Evolutionary conservation across 2,113 vertebrate genomes (phyloP).

Genomic region (Apeltes quadracus): DNA sequence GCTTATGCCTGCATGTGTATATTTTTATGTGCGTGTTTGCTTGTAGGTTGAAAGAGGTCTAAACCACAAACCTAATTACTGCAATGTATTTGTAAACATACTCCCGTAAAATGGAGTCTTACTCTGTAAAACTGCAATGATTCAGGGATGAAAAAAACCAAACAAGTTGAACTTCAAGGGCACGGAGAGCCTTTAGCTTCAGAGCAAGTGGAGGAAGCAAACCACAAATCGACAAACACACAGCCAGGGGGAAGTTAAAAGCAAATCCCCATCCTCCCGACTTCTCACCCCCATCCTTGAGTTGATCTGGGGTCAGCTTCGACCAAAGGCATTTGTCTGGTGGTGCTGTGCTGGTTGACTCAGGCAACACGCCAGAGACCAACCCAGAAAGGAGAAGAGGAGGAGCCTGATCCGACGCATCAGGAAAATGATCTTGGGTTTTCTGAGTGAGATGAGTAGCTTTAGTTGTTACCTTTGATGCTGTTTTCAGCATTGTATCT

Average conservation of each 20-base stretch:
- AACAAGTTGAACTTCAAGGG: constrained; percentile 21
- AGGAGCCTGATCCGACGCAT: neutral
- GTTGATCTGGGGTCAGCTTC: neutral
- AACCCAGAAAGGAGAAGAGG: neutral
- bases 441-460: too few species aligned
- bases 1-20: neutral
- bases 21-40: neutral
- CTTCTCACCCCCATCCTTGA: constrained; percentile 13
- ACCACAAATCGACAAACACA: constrained; percentile 8
- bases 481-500: neutral
- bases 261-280: constrained; percentile 8
- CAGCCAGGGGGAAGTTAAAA: constrained; percentile 4
- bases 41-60: constrained; percentile 14
- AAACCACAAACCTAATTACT: constrained; percentile 7
- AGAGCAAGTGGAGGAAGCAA: constrained; percentile 4
- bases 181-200: constrained; percentile 9
- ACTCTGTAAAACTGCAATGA: constrained; percentile 2
- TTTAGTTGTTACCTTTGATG: neutral
- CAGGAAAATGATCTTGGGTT: too few species aligned
- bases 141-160: constrained; percentile 8
- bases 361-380: neutral
- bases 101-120: neutral
- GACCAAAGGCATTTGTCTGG: neutral
- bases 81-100: constrained; percentile 1
- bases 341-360: neutral